Conservation (phyloP, 2,113 vertebrate genomes). For the Psilopsiagon aurifrons region DNA sequence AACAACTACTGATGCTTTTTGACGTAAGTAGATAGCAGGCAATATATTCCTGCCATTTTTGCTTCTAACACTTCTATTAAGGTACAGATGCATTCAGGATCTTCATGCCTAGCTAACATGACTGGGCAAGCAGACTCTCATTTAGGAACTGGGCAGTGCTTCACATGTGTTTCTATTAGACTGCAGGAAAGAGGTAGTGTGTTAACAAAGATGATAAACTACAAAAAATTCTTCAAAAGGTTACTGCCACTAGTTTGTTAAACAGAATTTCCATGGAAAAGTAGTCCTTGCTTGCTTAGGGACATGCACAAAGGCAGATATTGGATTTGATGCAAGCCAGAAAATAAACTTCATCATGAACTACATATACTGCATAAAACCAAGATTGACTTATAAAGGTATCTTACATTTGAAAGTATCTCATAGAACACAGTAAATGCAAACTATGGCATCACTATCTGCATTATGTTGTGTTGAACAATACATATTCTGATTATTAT, state of each 20-base stretch:
- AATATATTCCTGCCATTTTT: neutral
- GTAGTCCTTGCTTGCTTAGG: neutral
- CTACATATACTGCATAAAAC: neutral
- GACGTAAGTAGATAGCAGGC: accelerated
- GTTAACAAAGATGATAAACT: neutral
- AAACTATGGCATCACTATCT: neutral
- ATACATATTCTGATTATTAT: neutral
- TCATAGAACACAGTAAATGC: neutral
- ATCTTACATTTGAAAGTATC: neutral
- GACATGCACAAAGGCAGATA: neutral
- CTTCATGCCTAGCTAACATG: neutral
- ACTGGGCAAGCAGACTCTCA: neutral
- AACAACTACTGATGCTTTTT: neutral
- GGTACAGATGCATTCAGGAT: neutral
- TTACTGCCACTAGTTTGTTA: neutral
- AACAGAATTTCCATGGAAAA: neutral
- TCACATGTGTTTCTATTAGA: neutral
- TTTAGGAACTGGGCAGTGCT: accelerated
- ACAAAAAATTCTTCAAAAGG: neutral
- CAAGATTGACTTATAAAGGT: neutral
- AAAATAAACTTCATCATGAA: neutral
- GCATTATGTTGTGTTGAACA: neutral
- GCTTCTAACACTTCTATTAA: neutral
- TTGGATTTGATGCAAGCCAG: neutral
- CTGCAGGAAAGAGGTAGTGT: neutral